A percentile compares a stretch with the other conserved stretches of the same genome.
Evolutionary conservation across 1,140 invertebrate species (phyloP).

Genomic region (Polyergus mexicanus): DNA sequence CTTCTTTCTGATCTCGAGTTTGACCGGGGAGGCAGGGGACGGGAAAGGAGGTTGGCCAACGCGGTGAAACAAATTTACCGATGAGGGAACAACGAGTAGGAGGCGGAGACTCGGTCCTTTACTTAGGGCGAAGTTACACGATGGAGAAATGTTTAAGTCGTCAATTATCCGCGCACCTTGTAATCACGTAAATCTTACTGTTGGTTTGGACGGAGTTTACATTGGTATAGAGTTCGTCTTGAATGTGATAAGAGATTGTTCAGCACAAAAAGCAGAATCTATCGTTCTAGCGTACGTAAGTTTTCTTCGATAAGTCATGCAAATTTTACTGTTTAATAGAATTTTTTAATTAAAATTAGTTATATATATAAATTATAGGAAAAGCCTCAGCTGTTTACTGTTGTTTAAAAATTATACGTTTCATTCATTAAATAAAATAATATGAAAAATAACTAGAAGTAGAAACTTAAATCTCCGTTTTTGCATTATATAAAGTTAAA

Average conservation of each 20-base stretch:
- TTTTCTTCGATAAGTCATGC: not conserved
- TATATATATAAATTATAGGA: not conserved
- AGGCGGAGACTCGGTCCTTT: slow-evolving; percentile 47
- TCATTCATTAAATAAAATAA: not conserved
- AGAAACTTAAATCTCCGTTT: not conserved
- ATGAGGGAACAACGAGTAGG: slow-evolving; percentile 38
- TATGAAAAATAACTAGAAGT: not conserved
- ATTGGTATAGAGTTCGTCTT: slow-evolving; percentile 22
- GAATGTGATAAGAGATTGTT: slow-evolving; percentile 15
- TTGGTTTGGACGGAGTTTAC: slow-evolving; percentile 37
- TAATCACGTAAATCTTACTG: slow-evolving; percentile 58
- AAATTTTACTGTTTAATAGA: not conserved
- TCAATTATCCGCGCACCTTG: slow-evolving; percentile 56
- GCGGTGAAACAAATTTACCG: slow-evolving; percentile 57
- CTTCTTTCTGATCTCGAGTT: slow-evolving; percentile 31
- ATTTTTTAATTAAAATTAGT: not conserved
- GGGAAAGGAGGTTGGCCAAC: slow-evolving; percentile 24
- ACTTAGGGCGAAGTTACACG: slow-evolving; percentile 51
- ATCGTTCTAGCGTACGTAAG: not conserved
- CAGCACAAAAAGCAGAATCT: not conserved
- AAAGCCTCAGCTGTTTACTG: not conserved
- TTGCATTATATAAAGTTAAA: not conserved
- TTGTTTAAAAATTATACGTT: not conserved
- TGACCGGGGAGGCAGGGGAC: slow-evolving; percentile 25
- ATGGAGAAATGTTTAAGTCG: slow-evolving; percentile 50